These are phyloP conservation scores for Drosophila ogumai DNA, from an alignment of 1,140 invertebrate genomes.

Conservation along the genomic window DNA sequence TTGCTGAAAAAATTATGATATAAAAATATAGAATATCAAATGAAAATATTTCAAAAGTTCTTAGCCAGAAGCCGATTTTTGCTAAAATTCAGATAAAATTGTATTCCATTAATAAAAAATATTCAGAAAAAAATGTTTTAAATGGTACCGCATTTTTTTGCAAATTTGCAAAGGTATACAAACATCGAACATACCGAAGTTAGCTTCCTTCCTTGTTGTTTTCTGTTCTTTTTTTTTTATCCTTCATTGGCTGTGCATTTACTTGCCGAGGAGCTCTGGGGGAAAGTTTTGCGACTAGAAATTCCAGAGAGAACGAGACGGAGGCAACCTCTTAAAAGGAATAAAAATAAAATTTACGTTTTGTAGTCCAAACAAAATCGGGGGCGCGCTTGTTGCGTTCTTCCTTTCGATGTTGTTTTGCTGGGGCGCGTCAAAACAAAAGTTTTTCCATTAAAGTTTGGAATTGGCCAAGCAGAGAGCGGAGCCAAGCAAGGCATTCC, in stretches of 20 bases:
- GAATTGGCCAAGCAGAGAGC: slow-evolving; percentile 35
- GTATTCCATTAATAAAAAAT: no score
- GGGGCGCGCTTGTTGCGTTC: slow-evolving; percentile 56
- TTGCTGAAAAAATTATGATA: no score
- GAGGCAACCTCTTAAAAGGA: slow-evolving; percentile 44
- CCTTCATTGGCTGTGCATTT: slow-evolving; percentile 45
- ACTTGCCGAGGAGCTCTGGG: slow-evolving; percentile 9
- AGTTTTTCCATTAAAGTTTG: slow-evolving; percentile 82
- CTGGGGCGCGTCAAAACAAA: slow-evolving; percentile 74
- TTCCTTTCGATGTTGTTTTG: slow-evolving; percentile 19
- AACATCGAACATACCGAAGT: background rate
- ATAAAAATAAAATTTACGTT: slow-evolving; percentile 72
- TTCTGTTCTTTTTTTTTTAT: background rate
- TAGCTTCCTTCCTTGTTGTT: background rate
- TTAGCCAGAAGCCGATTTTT: no score
- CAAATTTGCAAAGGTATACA: background rate
- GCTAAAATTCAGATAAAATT: no score
- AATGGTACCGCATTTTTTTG: no score
- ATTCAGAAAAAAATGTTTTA: no score
- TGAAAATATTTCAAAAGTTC: no score
- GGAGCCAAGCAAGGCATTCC: background rate
- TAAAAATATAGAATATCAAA: no score
- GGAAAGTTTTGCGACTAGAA: slow-evolving; percentile 37
- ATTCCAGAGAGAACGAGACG: background rate
- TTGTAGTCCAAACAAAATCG: slow-evolving; percentile 58